These are phyloP conservation scores for rabbit (Oryctolagus cuniculus) DNA, from an alignment of 2,113 vertebrate genomes.

Conservation along the genomic window mOryCun1.1 NC_091438.1:108565001-108565500, in stretches of 20 bases:
- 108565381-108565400: background rate
- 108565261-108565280: conserved; percentile 96
- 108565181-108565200: conserved; percentile 95
- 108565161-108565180: conserved; percentile 97
- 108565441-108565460: background rate
- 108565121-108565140: conserved; percentile 97
- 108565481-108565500: background rate
- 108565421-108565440: background rate
- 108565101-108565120: conserved; percentile 96
- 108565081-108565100: conserved; percentile 97
- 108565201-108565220: conserved; percentile 98
- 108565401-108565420: background rate
- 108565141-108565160: conserved; percentile 95
- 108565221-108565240: conserved; percentile 98
- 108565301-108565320: conserved; percentile 97
- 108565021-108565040: conserved; percentile 99
- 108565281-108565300: conserved; percentile 99
- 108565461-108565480: background rate
- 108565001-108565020: conserved; percentile 97
- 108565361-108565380: conserved; percentile 35
- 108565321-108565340: conserved; percentile 97
- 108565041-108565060: conserved; percentile 96
- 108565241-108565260: conserved; percentile 99
- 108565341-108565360: background rate
- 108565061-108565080: conserved; percentile 98